Percentiles rank a stretch among this genome's conserved stretches.
Evolutionary conservation across 2,797 vertebrate genomes (phyloP).

Genomic region (Rhyacichthys aspro): DNA sequence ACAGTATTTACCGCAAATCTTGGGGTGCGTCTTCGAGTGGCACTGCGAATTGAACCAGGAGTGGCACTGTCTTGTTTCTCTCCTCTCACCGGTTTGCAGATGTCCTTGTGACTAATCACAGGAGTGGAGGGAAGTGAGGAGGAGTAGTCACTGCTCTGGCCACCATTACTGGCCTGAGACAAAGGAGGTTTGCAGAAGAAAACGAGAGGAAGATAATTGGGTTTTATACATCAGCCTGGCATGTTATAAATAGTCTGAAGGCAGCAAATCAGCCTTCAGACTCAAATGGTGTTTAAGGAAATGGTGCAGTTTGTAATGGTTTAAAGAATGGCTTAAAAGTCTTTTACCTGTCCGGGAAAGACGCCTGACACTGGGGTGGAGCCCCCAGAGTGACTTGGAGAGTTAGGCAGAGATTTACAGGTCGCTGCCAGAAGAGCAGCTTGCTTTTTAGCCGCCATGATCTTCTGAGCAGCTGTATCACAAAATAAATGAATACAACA

Average conservation of each 20-base stretch:
- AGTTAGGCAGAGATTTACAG: slow-evolving; percentile 93
- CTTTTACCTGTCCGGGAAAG: slow-evolving; percentile 81
- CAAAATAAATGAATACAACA: background rate
- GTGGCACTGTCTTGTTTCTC: slow-evolving; percentile 82
- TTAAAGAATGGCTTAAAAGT: background rate
- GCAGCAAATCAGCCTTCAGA: background rate
- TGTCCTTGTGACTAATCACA: slow-evolving; percentile 91
- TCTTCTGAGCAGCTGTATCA: slow-evolving; percentile 90
- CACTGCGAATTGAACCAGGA: slow-evolving; percentile 86
- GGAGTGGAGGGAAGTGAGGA: slow-evolving; percentile 93
- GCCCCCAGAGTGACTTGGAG: slow-evolving; percentile 89
- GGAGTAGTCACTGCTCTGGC: slow-evolving; percentile 92
- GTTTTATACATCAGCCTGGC: slow-evolving; percentile 17
- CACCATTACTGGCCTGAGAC: slow-evolving; percentile 88
- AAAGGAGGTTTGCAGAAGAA: background rate
- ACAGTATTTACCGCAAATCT: slow-evolving; percentile 82
- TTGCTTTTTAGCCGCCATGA: slow-evolving; percentile 88
- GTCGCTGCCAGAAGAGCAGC: slow-evolving; percentile 88
- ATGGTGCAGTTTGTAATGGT: background rate
- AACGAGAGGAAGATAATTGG: slow-evolving; percentile 18
- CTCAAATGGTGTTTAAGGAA: background rate
- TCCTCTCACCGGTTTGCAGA: slow-evolving; percentile 78
- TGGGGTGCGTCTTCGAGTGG: slow-evolving; percentile 87
- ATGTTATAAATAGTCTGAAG: slow-evolving; percentile 9
- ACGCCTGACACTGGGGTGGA: slow-evolving; percentile 86